These are phyloP conservation scores for Aplidium turbinatum DNA, from an alignment of 23 tunicate species.

Conservation along the genomic window DNA sequence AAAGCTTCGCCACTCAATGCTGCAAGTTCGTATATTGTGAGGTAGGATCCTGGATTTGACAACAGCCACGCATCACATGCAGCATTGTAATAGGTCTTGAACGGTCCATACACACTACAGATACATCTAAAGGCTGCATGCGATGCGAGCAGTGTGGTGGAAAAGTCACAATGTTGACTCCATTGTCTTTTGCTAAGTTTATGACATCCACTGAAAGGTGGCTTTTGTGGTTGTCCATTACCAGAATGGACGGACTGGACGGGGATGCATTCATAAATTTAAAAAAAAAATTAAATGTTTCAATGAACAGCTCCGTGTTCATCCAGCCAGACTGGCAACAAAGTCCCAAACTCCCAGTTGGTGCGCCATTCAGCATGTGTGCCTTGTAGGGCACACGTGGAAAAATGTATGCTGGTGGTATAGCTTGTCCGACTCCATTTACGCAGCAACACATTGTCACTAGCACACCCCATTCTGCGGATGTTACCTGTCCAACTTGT, in stretches of 20 bases:
- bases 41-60: conserved; percentile 15
- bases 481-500: conserved; percentile 47
- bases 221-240: conserved; percentile 43
- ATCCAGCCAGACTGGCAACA: conserved; percentile 33
- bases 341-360: conserved; percentile 46
- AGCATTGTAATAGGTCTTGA: conserved; percentile 26
- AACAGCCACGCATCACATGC: conserved; percentile 34
- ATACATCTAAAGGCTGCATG: conserved; percentile 33
- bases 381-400: conserved; percentile 36
- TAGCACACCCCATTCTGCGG: conserved; percentile 28
- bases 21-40: conserved; percentile 51
- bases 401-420: conserved; percentile 43
- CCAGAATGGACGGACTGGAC: conserved; percentile 21
- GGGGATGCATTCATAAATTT: conserved; percentile 7
- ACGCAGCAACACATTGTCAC: conserved; percentile 53
- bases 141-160: conserved; percentile 52
- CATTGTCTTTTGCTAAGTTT: conserved; percentile 28
- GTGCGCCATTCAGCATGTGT: conserved; percentile 22
- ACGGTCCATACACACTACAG: conserved; percentile 48
- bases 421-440: conserved; percentile 36
- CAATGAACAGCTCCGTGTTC: conserved; percentile 35
- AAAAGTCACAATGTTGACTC: conserved; percentile 36
- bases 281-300: conserved; percentile 22
- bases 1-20: conserved; percentile 10
- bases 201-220: conserved; percentile 28